Evolutionary conservation across 2,797 vertebrate genomes (phyloP).

Genomic region (Hoplostethus atlanticus): DNA sequence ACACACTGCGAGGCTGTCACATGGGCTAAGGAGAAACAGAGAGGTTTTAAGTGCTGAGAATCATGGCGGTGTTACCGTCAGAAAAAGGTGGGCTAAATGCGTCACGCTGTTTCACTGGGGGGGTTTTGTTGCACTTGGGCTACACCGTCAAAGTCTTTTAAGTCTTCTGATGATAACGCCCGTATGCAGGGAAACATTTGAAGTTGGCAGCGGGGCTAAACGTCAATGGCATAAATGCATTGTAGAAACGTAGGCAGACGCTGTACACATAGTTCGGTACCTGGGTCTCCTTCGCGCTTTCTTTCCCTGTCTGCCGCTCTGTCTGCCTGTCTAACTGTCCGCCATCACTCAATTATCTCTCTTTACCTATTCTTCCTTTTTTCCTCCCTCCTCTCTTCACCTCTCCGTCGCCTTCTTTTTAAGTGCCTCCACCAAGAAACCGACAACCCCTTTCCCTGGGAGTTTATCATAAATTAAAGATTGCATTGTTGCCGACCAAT

Average conservation of each 20-base stretch:
- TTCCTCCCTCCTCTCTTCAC: conserved; percentile 58
- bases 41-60: conserved; percentile 68
- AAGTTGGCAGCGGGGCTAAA: conserved; percentile 70
- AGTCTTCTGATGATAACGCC: conserved; percentile 44
- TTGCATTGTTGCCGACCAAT: conserved; percentile 87
- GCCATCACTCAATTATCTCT: conserved; percentile 71
- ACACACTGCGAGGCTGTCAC: conserved; percentile 78
- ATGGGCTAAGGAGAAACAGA: conserved; percentile 69
- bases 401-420: conserved; percentile 66
- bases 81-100: conserved; percentile 60
- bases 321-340: conserved; percentile 56
- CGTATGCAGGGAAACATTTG: conserved; percentile 58
- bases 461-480: conserved; percentile 89
- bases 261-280: conserved; percentile 58
- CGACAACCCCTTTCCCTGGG: conserved; percentile 69
- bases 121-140: conserved; percentile 57
- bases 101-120: conserved; percentile 39
- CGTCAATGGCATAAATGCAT: conserved; percentile 59
- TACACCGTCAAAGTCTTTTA: conserved; percentile 59
- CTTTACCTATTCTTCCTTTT: conserved; percentile 39
- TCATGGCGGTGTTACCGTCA: conserved; percentile 53
- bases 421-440: conserved; percentile 69
- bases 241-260: conserved; percentile 64
- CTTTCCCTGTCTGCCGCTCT: conserved; percentile 57
- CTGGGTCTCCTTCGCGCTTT: conserved; percentile 50